These are phyloP conservation scores for Potorous gilbertii DNA, from an alignment of 2,797 vertebrate genomes.

Conservation along the genomic window DNA sequence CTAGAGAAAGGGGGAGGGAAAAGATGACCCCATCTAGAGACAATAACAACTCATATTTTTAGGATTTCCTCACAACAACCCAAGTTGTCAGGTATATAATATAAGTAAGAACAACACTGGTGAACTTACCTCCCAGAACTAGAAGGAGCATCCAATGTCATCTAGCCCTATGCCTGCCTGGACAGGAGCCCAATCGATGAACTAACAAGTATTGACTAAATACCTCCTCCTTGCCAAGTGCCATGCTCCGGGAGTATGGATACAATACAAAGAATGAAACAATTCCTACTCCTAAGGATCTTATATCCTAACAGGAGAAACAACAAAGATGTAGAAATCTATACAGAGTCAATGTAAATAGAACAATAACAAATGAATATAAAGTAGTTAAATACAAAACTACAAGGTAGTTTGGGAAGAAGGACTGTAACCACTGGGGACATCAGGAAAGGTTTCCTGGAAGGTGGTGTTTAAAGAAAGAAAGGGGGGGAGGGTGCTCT, in stretches of 20 bases:
- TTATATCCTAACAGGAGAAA: background rate
- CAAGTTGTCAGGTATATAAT: background rate
- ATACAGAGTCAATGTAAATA: background rate
- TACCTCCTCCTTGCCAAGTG: background rate
- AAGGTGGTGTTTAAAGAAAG: background rate
- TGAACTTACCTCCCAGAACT: background rate
- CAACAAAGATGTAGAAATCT: background rate
- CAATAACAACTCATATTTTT: background rate
- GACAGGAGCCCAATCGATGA: background rate
- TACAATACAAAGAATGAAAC: background rate
- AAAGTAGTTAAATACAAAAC: background rate
- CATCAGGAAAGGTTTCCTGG: background rate
- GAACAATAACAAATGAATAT: background rate
- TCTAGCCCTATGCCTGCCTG: background rate
- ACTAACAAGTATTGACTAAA: background rate
- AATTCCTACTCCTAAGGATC: background rate
- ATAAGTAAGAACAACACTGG: background rate
- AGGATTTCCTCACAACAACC: background rate
- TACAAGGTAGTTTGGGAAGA: background rate
- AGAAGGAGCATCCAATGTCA: background rate
- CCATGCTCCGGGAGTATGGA: background rate
- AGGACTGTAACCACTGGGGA: background rate
- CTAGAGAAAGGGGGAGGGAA: fast-evolving
- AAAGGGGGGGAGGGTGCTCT: background rate
- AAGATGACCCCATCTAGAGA: background rate